Percentiles rank a stretch among this genome's conserved stretches.
Conservation (phyloP, 1,140 invertebrate genomes). For the Hylyphantes graminicola region DNA sequence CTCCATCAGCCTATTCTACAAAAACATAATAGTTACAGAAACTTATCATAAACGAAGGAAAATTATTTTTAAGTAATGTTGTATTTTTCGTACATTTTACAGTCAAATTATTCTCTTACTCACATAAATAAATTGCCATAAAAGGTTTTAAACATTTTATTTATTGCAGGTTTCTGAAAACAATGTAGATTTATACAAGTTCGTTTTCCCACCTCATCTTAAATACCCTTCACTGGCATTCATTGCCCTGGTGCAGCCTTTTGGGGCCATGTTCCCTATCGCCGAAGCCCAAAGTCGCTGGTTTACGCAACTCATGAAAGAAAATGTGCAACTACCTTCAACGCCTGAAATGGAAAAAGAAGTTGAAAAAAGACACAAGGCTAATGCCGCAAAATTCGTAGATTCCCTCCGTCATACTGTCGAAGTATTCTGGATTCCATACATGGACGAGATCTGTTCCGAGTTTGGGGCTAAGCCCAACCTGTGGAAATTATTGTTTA, state of each 20-base stretch:
- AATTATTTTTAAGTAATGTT: no score
- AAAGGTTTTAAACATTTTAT: not conserved
- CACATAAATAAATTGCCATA: no score
- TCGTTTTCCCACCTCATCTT: constrained; percentile 67
- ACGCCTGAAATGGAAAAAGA: constrained; percentile 58
- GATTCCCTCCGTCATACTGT: constrained; percentile 62
- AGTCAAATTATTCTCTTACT: no score
- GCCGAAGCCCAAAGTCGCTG: constrained; percentile 68
- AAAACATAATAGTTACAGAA: no score
- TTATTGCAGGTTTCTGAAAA: constrained; percentile 64
- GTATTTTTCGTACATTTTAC: no score
- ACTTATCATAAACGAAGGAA: no score
- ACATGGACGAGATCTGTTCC: constrained; percentile 67
- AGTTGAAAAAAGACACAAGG: constrained; percentile 36
- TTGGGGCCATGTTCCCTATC: constrained; percentile 71
- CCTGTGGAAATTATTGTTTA: constrained; percentile 65
- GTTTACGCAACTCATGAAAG: constrained; percentile 58
- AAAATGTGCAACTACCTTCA: constrained; percentile 57
- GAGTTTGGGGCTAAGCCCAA: constrained; percentile 66
- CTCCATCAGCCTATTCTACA: no score
- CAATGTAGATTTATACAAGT: constrained; percentile 68
- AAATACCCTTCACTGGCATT: constrained; percentile 67
- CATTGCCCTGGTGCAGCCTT: constrained; percentile 71
- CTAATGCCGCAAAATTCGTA: constrained; percentile 19
- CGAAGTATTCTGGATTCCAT: constrained; percentile 66